These are phyloP conservation scores for Maniola hyperantus DNA, from an alignment of 2,888 invertebrate genomes.

Conservation along the genomic window DNA sequence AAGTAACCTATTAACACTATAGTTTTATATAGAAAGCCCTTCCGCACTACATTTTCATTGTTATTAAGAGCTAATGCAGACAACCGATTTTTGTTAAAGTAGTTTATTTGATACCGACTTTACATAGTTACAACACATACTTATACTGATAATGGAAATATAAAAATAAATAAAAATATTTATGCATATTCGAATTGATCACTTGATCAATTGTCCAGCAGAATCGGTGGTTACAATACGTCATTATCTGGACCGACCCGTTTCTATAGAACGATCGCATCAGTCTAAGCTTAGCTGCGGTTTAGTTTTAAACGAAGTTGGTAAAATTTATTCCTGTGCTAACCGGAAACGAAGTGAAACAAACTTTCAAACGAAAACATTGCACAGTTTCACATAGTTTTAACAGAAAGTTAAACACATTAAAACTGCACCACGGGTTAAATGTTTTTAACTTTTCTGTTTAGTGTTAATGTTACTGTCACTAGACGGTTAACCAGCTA, in stretches of 20 bases:
- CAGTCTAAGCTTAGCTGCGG: background rate
- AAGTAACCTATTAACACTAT: background rate
- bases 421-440: background rate
- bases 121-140: too few relatives aligned
- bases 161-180: too few relatives aligned
- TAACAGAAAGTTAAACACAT: slow-evolving; percentile 1
- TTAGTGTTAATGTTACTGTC: background rate
- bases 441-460: slow-evolving; percentile 5
- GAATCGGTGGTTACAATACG: too few relatives aligned
- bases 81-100: too few relatives aligned
- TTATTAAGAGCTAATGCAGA: background rate
- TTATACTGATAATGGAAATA: too few relatives aligned
- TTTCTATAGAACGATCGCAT: too few relatives aligned
- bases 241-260: too few relatives aligned
- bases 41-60: background rate
- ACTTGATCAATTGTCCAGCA: too few relatives aligned
- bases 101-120: too few relatives aligned
- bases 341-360: slow-evolving; percentile 8
- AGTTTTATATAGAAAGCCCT: background rate
- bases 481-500: background rate
- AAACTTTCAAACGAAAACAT: background rate
- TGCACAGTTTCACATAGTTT: slow-evolving; percentile 6
- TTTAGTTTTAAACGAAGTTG: slow-evolving; percentile 12
- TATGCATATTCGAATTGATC: too few relatives aligned
- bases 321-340: slow-evolving; percentile 4